phyloP scores from a whole-genome alignment of 2,113 vertebrate genomes.

The Eulemur macaco region DNA sequence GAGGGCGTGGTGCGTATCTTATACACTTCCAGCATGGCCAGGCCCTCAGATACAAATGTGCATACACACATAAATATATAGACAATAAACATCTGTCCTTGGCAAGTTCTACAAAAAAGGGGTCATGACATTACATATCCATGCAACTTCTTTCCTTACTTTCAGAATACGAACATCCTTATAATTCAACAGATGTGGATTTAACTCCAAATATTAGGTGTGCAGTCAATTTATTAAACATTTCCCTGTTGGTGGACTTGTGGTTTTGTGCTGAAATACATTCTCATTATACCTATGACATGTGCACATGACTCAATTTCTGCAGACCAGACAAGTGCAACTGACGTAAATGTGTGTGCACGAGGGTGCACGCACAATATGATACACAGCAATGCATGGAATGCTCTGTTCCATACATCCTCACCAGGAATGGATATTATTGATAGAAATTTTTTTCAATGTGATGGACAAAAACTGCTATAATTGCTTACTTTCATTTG shows the following conservation, averaged over 20 bases:
- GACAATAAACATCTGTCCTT: not conserved
- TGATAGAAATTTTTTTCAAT: not conserved
- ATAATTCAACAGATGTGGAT: not conserved
- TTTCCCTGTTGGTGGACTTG: not conserved
- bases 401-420: not conserved
- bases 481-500: not conserved
- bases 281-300: not conserved
- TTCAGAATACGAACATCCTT: not conserved
- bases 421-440: not conserved
- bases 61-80: no score
- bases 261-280: not conserved
- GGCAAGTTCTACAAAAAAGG: not conserved
- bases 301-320: not conserved
- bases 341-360: no score
- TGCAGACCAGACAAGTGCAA: not conserved
- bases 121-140: no score
- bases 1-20: fast-evolving
- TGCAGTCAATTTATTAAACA: not conserved
- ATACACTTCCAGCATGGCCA: no score
- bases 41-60: not conserved
- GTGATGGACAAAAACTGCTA: not conserved
- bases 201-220: not conserved
- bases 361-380: not conserved
- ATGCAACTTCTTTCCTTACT: not conserved
- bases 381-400: not conserved